Base-by-base conservation (phyloP, 2,888 invertebrate species). In the Crepidodera aurea region DNA sequence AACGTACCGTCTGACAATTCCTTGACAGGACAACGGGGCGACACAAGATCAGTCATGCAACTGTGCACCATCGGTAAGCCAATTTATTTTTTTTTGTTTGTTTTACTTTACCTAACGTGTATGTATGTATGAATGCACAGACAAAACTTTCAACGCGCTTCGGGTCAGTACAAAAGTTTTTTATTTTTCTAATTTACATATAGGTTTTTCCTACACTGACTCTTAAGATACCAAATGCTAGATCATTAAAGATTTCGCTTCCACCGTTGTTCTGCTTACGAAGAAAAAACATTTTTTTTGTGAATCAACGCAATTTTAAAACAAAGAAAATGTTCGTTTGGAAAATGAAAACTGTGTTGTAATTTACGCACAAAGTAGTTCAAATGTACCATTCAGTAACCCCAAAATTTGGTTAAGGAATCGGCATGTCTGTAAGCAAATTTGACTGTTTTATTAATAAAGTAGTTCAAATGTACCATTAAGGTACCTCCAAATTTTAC, bases 1-100 rank as follows among this genome's bases (percentile, higher is more conserved):
- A 80, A 79, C 79, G 80, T 76, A 69, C 72, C 78, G 79, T 75
- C 80, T 80, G 76, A 80, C 73, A 62, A 64, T 68, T 66, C 63
- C 44, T 44, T 58, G 15, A 42, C 56, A 68, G 66, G 67, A 69
- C 67, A 51, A 65, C 66, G 65, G 69, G 67, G 69, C 71, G 68
- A 69, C 56, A 60, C 57, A 69, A 71, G 71, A 69, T 76, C 78
- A 75, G 74, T 79, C 78, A 73, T 73, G 74, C 74, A 67, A 78
- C 77, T 75, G 76, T 73, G 75, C 73, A 72, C 70, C 67, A 72
- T 75, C 71, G 70, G 69, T 67, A 69, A 71, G 69, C 67, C 71
- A 69, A 68, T 70, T 46, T 46, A 15, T 29, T 54, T 37, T 22
- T 18, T 25, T 18, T 37, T n/a, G n/a, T n/a, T n/a, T n/a, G n/a